Conservation (phyloP, 2,888 invertebrate species). For the Abrostola tripartita region DNA sequence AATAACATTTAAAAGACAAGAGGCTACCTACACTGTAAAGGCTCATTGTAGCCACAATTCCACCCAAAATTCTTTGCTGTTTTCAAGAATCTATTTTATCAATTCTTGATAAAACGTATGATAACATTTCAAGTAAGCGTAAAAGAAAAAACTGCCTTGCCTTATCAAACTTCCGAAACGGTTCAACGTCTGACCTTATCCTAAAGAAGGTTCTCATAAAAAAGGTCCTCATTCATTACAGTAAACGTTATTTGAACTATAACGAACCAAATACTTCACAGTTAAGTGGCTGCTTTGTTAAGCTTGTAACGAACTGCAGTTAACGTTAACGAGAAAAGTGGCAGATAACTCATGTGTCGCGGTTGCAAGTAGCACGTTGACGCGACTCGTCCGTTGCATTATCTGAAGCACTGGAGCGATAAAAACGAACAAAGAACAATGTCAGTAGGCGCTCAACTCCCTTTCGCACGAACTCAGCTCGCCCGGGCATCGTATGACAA, state of each 20-base stretch:
- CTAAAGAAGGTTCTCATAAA: constrained; percentile 38
- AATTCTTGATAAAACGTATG: constrained; percentile 40
- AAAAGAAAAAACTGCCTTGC: constrained; percentile 19
- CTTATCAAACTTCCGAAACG: constrained; percentile 44
- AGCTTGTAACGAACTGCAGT: constrained; percentile 72
- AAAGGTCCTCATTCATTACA: constrained; percentile 42
- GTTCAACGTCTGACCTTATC: constrained; percentile 46
- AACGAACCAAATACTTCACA: constrained; percentile 71
- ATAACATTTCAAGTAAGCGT: constrained; percentile 34
- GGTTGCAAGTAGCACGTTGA: constrained; percentile 66
- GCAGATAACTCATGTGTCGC: constrained; percentile 80
- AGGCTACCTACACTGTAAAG: background rate
- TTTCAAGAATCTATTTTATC: constrained; percentile 25
- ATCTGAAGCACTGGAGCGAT: constrained; percentile 85
- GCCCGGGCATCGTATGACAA: constrained; percentile 79
- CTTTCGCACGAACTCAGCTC: constrained; percentile 82
- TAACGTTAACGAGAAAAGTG: constrained; percentile 82
- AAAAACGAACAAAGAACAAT: constrained; percentile 88
- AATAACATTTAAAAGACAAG: constrained; percentile 4
- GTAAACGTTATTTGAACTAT: constrained; percentile 51
- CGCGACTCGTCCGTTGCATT: constrained; percentile 74
- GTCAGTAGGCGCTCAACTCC: constrained; percentile 82
- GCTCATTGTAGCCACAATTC: background rate
- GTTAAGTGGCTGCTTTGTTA: constrained; percentile 74
- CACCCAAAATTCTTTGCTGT: constrained; percentile 5